phyloP scores from a whole-genome alignment of 2,888 invertebrate species.

The Ormyrus nitidulus region DNA sequence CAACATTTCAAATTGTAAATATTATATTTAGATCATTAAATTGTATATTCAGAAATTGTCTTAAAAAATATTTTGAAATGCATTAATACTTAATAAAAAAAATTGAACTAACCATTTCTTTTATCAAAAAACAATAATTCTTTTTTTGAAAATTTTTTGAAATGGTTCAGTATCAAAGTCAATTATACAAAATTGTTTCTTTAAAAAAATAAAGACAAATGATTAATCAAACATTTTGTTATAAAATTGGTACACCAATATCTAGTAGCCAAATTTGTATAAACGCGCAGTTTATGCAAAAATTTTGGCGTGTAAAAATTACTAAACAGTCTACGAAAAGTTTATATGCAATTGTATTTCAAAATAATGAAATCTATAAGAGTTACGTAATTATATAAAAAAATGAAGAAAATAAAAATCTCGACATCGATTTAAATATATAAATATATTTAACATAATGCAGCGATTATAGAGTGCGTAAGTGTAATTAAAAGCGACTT shows the following conservation, averaged over 20 bases:
- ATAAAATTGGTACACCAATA: background rate
- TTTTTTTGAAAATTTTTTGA: slow-evolving; percentile 2
- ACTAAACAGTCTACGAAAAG: slow-evolving; percentile 12
- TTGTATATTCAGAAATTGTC: background rate
- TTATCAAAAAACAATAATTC: background rate
- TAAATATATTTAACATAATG: slow-evolving; percentile 2
- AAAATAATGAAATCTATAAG: slow-evolving; percentile 16
- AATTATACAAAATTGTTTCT: background rate
- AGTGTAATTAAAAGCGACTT: slow-evolving; percentile 7
- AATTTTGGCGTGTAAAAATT: slow-evolving; percentile 13
- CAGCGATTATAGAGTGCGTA: slow-evolving; percentile 23
- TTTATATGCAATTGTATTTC: slow-evolving; percentile 24
- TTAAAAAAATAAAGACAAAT: background rate
- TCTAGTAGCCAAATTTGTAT: slow-evolving; percentile 36
- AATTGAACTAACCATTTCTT: slow-evolving; percentile 32
- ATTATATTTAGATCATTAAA: slow-evolving; percentile 21
- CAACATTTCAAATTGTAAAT: slow-evolving; percentile 12
- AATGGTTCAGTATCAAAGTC: slow-evolving; percentile 31
- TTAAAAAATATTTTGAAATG: slow-evolving; percentile 22
- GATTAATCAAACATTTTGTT: background rate
- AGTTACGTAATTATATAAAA: slow-evolving; percentile 8
- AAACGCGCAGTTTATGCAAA: slow-evolving; percentile 40
- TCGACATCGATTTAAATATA: slow-evolving; percentile 17
- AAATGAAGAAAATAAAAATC: slow-evolving; percentile 8
- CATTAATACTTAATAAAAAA: slow-evolving; percentile 1